A percentile compares a stretch with the other conserved stretches of the same genome.
Conservation (phyloP, 2,113 vertebrate species). For the Actinemys pallida region DNA sequence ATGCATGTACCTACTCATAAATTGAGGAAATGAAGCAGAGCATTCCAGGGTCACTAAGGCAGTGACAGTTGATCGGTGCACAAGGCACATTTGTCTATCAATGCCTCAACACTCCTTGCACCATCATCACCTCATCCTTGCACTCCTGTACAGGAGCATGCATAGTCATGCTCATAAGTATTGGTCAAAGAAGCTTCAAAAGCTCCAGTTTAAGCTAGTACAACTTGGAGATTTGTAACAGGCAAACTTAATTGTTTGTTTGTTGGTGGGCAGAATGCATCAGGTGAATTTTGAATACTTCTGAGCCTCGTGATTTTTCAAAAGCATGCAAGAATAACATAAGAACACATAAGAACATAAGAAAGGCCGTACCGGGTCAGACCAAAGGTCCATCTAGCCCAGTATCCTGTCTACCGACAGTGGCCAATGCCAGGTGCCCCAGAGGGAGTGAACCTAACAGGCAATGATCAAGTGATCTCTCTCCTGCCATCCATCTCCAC, state of each 20-base stretch:
- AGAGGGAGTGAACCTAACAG: no score
- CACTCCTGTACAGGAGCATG: background rate
- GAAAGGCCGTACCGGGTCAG: no score
- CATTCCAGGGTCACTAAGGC: background rate
- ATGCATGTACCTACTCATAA: background rate
- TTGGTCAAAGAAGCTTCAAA: background rate
- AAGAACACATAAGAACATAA: no score
- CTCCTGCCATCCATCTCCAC: no score
- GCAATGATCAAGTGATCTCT: no score
- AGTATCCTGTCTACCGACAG: no score
- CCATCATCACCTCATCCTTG: background rate
- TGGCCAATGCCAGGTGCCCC: no score
- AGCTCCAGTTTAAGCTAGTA: background rate
- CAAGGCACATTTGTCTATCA: background rate
- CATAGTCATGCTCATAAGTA: background rate
- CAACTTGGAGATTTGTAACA: background rate
- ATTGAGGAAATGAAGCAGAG: background rate
- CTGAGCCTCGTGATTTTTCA: background rate
- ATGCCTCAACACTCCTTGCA: background rate
- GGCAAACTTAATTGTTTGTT: background rate
- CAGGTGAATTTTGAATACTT: rapidly evolving
- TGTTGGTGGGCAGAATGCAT: background rate
- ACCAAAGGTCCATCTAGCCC: no score
- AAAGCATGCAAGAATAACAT: background rate
- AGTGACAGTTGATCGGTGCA: background rate